Evolutionary conservation across 2,113 vertebrate genomes (phyloP), one percentile per base, ranked within the genome.

Genomic region (Myrmophylax atrothorax): DNA sequence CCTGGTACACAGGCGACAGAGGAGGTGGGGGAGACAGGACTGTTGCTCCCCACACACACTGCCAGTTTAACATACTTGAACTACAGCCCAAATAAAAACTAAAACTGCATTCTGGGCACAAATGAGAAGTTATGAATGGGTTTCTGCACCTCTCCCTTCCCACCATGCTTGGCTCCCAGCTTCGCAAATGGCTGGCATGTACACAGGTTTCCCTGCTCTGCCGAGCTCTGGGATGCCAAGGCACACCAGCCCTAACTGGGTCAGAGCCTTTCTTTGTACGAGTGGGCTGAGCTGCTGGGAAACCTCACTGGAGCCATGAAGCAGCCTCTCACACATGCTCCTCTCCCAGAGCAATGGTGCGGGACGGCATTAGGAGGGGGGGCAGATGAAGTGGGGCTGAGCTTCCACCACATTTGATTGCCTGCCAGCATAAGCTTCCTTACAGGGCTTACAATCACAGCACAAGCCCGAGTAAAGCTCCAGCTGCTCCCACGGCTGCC

Each of bases 401-500:
- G 74, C 70, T 87, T 49, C 69, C 55, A 60, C 28, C 88, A 76
- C 53, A 9, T 58, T 78, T 91, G 90, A 49, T 69, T 58, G 68
- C 42, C 49, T 25, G 90, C 85, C 93, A 93, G 79, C 40, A 13
- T 95, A 96, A 97, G 93, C 93, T 68, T 91, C 91, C 93, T 96
- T 59, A 49, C 3, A 2, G 63, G 53, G 79, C 93, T 96, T 97
- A 95, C 8, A 8, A 90, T n/a, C 73, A 18, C 1, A 1, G 75
- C 84, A 52, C 44, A 56, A 68, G 80, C 50, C 81, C 0, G 0
- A 87, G 76, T 10, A 92, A 96, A 90, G 88, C 92, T 40, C 68
- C 2, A 33, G 79, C 64, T 83, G 90, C 90, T 93, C 85, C 90
- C 70, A 18, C 1, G 17, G 75, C 90, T 77, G 78, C 82, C 33